Percentiles rank a stretch among this genome's conserved stretches.
phyloP scores from a whole-genome alignment of 2,797 vertebrate species.

The Macropus fuliginosus region DNA sequence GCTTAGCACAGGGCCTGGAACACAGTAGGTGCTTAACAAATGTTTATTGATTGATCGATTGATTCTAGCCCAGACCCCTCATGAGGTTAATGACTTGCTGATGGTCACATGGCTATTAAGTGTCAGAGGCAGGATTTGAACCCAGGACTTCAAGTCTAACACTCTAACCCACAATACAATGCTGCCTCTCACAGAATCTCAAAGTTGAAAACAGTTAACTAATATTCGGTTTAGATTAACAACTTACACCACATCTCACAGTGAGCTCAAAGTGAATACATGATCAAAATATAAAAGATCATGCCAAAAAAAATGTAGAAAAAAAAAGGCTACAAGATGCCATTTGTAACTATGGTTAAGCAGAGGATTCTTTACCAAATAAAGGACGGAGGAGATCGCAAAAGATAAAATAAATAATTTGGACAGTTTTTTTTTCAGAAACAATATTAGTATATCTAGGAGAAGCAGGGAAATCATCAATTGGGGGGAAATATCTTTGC shows the following conservation, averaged over 20 bases:
- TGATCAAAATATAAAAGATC: not conserved
- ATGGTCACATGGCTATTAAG: not conserved
- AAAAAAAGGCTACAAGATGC: not conserved
- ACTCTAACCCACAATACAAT: not conserved
- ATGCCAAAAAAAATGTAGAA: not conserved
- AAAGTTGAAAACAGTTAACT: not conserved
- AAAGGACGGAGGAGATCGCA: not conserved
- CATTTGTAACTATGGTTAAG: not conserved
- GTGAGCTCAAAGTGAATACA: not conserved
- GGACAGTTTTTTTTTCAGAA: not conserved
- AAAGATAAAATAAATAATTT: not conserved
- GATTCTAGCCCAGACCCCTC: not conserved
- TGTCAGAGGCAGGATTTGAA: not conserved
- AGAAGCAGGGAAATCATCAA: not conserved
- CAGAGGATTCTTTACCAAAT: not conserved
- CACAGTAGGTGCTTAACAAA: not conserved
- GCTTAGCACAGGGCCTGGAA: not conserved
- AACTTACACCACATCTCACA: not conserved
- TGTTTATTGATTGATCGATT: not conserved
- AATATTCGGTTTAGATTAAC: not conserved
- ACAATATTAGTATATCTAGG: not conserved
- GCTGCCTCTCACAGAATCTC: not conserved
- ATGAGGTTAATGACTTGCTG: not conserved
- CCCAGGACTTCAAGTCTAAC: not conserved
- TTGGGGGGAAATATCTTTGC: not conserved